phyloP scores from a whole-genome alignment of 1,140 invertebrate genomes.

The Aphelinus certus region DNA sequence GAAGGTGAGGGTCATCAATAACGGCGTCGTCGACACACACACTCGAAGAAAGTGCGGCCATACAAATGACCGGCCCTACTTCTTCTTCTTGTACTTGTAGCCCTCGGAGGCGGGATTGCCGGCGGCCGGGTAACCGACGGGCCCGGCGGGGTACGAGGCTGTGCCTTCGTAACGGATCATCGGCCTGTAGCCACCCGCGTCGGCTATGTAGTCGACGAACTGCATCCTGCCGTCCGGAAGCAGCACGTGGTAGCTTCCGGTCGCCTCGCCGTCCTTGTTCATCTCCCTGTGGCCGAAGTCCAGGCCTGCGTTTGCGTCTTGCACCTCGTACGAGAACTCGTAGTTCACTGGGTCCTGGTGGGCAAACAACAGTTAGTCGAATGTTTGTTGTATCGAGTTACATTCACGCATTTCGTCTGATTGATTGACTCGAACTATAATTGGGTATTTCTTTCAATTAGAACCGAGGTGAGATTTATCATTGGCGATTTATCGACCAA shows the following conservation, averaged over 20 bases:
- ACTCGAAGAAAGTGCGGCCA: too few species aligned
- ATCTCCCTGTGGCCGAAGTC: slow-evolving; percentile 75
- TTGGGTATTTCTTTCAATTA: too few species aligned
- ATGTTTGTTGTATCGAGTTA: too few species aligned
- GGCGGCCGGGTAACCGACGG: slow-evolving; percentile 45
- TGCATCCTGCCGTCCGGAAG: slow-evolving; percentile 74
- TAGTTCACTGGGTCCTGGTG: slow-evolving; percentile 73
- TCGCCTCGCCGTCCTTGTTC: slow-evolving; percentile 70
- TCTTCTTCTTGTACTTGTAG: slow-evolving; percentile 65
- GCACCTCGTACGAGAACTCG: slow-evolving; percentile 74
- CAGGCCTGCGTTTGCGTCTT: slow-evolving; percentile 67
- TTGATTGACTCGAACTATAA: too few species aligned
- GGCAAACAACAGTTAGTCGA: too few species aligned
- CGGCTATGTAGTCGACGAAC: slow-evolving; percentile 73
- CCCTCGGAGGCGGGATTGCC: slow-evolving; percentile 58
- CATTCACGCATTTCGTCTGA: too few species aligned
- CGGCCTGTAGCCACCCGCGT: slow-evolving; percentile 73
- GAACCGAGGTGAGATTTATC: too few species aligned
- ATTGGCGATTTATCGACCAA: too few species aligned
- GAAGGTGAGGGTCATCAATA: too few species aligned
- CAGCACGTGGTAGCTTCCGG: slow-evolving; percentile 73
- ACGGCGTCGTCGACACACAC: too few species aligned
- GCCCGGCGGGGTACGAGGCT: slow-evolving; percentile 55
- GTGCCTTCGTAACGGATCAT: slow-evolving; percentile 76
- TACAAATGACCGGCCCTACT: too few species aligned